Evolutionary conservation across 2,797 vertebrate species (phyloP).

Genomic region (Pogoniulus pusillus): DNA sequence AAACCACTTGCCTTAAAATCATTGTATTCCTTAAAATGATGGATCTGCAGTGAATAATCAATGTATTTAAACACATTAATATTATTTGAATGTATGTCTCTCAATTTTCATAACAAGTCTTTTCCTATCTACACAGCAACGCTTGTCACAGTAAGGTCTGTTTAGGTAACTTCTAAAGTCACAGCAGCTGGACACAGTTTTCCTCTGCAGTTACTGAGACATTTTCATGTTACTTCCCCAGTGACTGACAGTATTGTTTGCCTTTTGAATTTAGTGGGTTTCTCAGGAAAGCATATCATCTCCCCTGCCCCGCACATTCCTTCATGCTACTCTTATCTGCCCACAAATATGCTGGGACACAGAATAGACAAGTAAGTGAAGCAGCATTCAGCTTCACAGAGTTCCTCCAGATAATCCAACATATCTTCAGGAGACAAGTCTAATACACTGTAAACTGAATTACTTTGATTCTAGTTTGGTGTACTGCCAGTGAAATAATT

Average conservation of each 20-base stretch:
- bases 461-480: conserved; percentile 61
- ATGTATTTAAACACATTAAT: neutral
- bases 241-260: neutral
- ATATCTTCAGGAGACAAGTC: conserved; percentile 29
- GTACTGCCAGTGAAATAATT: conserved; percentile 67
- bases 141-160: neutral
- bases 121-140: neutral
- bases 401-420: neutral
- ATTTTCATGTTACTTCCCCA: neutral
- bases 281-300: neutral
- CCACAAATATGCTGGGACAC: neutral
- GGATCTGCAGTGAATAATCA: neutral
- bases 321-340: neutral
- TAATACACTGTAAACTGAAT: conserved; percentile 15
- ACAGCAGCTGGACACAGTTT: neutral
- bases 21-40: neutral
- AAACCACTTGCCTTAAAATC: neutral
- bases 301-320: neutral
- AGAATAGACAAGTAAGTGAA: neutral
- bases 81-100: neutral
- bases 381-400: neutral
- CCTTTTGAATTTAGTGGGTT: neutral
- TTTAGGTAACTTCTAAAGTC: neutral
- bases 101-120: neutral
- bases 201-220: neutral